These are phyloP conservation scores for Oscheius myriophilus DNA, from an alignment of 2,888 invertebrate species.

Conservation along the genomic window DNA sequence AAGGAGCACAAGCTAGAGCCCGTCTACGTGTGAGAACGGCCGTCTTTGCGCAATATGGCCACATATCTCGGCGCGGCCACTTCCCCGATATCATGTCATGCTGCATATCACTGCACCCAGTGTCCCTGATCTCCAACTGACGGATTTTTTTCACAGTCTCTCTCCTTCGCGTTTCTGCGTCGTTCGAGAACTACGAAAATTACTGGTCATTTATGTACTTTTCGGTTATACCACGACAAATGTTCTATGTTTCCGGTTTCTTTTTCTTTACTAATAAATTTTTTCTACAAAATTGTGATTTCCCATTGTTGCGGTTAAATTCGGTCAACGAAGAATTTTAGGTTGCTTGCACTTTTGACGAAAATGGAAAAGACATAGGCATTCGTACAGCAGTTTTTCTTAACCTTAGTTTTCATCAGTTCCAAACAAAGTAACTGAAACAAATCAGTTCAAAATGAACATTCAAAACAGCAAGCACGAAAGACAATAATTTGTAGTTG, in stretches of 20 bases:
- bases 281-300: not conserved
- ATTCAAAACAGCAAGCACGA: too few relatives aligned
- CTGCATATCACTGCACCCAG: conserved; percentile 23
- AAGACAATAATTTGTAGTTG: too few relatives aligned
- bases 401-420: too few relatives aligned
- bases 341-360: too few relatives aligned
- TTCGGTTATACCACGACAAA: conserved; percentile 2
- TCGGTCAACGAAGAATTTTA: too few relatives aligned
- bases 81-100: conserved; percentile 15
- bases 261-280: conserved; percentile 9
- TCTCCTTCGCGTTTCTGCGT: not conserved
- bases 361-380: too few relatives aligned
- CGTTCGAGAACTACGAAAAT: conserved; percentile 20
- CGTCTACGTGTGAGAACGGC: conserved; percentile 55
- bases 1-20: conserved; percentile 72
- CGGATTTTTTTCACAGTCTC: conserved; percentile 22
- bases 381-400: too few relatives aligned
- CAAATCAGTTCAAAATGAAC: too few relatives aligned
- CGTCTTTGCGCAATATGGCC: conserved; percentile 7
- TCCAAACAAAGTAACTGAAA: too few relatives aligned
- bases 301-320: too few relatives aligned
- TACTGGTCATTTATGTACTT: conserved; percentile 21
- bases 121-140: conserved; percentile 22
- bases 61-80: conserved; percentile 1
- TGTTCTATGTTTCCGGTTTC: conserved; percentile 4